phyloP scores from a whole-genome alignment of 2,888 invertebrate species.

The Tanypteryx hageni region DNA sequence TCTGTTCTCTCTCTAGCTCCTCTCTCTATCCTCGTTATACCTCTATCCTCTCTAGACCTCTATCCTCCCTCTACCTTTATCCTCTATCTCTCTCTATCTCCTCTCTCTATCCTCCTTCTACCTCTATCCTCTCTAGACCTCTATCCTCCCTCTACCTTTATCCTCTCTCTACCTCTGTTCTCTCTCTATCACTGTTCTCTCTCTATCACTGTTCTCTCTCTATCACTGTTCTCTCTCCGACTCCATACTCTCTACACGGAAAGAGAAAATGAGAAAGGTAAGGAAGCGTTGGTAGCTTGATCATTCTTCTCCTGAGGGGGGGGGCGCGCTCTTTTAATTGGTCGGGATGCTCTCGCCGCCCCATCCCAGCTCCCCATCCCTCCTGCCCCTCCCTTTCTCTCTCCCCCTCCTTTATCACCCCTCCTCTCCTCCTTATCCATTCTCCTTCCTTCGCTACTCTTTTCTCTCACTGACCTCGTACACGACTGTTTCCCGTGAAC shows the following conservation, averaged over 20 bases:
- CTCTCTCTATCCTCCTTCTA: background rate
- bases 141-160: background rate
- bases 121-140: background rate
- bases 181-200: background rate
- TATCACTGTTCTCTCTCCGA: background rate
- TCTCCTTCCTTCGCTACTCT: background rate
- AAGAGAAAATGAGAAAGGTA: background rate
- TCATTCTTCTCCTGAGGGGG: background rate
- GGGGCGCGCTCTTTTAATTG: conserved; percentile 2
- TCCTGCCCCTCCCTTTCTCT: background rate
- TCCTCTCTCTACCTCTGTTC: background rate
- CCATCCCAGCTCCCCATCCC: background rate
- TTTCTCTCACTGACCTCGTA: conserved; percentile 30
- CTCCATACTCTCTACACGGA: background rate
- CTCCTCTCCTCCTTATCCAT: background rate
- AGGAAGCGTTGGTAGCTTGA: background rate
- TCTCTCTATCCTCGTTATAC: too few species aligned
- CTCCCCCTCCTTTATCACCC: background rate
- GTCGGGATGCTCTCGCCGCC: background rate
- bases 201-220: background rate
- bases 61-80: too few species aligned
- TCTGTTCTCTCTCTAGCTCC: background rate
- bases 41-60: too few species aligned
- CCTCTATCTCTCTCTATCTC: background rate
- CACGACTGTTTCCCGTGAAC: background rate